Percentiles rank a stretch among this genome's conserved stretches.
These are phyloP conservation scores for Hirtodrosophila trivittata DNA, from an alignment of 2,888 invertebrate species.

Conservation along the genomic window DNA sequence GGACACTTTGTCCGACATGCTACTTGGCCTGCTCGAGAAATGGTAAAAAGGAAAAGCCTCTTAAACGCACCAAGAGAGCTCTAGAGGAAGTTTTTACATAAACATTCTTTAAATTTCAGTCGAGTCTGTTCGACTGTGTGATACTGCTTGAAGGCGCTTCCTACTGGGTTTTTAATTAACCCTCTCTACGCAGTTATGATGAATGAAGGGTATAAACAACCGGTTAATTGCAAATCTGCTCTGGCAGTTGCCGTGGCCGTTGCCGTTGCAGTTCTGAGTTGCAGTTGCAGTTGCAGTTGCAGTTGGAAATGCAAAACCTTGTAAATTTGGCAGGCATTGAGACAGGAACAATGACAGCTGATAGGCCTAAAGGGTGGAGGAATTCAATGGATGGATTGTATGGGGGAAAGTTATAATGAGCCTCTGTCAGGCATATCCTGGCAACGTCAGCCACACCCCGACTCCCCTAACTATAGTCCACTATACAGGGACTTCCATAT, in stretches of 20 bases:
- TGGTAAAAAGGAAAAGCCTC: constrained; percentile 1
- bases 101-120: too few species aligned
- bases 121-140: too few species aligned
- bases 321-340: constrained; percentile 43
- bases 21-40: constrained; percentile 5
- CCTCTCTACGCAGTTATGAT: too few species aligned
- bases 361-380: background rate
- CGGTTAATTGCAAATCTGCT: background rate
- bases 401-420: constrained; percentile 47
- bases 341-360: constrained; percentile 24
- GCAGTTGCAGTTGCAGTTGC: constrained; percentile 8
- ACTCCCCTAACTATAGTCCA: constrained; percentile 2
- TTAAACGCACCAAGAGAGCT: too few species aligned
- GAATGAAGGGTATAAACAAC: too few species aligned
- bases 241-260: background rate
- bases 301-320: constrained; percentile 28
- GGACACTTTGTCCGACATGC: constrained; percentile 42
- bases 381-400: background rate
- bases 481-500: constrained; percentile 39
- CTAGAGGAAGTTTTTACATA: too few species aligned
- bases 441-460: constrained; percentile 31
- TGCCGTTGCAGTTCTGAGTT: background rate
- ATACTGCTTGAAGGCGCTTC: too few species aligned
- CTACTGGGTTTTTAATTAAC: too few species aligned
- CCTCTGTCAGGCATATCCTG: constrained; percentile 32